Percentiles rank a stretch among this genome's conserved stretches.
phyloP scores from a whole-genome alignment of 2,113 vertebrate species.

The Ageneiosus marmoratus region DNA sequence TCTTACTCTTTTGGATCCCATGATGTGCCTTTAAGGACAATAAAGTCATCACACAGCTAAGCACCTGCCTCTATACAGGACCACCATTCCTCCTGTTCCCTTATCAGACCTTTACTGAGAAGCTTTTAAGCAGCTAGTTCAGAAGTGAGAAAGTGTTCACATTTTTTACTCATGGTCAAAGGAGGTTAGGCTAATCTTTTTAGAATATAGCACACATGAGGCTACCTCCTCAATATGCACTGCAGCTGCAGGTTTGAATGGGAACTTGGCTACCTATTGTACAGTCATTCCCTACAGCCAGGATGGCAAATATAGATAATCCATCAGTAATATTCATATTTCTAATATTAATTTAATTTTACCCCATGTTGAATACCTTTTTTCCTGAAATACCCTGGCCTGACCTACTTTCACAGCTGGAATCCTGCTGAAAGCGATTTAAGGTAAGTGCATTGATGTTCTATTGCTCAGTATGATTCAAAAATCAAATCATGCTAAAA shows the following conservation, averaged over 20 bases:
- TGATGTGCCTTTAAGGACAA: neutral
- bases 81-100: neutral
- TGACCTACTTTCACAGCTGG: constrained; percentile 45
- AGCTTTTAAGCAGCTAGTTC: constrained; percentile 26
- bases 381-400: neutral
- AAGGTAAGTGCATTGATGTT: constrained; percentile 27
- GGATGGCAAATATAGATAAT: constrained; percentile 37
- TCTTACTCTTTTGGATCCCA: neutral
- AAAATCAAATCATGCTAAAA: constrained; percentile 38
- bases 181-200: constrained; percentile 51
- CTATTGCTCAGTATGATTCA: constrained; percentile 12
- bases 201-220: constrained; percentile 39
- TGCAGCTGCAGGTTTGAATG: constrained; percentile 10
- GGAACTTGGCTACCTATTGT: constrained; percentile 35
- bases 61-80: neutral
- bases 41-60: neutral
- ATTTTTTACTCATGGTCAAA: constrained; percentile 35
- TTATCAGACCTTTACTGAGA: neutral
- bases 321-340: constrained; percentile 35
- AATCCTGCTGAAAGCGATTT: constrained; percentile 20
- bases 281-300: constrained; percentile 39
- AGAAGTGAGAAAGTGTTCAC: neutral
- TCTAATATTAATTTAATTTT: constrained; percentile 47
- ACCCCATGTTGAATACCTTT: constrained; percentile 20
- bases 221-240: constrained; percentile 29